Base-by-base conservation (phyloP, 2,113 vertebrate genomes). In the Triplophysa dalaica region DNA sequence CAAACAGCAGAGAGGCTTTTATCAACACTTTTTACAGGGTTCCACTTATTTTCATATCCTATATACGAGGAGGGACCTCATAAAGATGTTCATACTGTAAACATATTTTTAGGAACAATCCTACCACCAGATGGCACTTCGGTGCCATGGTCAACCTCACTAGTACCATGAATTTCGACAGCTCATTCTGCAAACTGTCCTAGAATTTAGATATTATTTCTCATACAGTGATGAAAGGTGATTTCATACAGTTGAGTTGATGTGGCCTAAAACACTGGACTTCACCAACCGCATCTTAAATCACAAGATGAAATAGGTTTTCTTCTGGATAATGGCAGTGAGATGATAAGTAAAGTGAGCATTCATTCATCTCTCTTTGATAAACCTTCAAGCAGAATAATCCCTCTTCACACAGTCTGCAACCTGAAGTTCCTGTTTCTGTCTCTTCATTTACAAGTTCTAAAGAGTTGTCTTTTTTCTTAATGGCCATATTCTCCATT, bases 401-500 rank as follows among this genome's bases (percentile, higher is more conserved):
- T 56, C 3, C 8, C 19, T 58, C 8, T 58, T 58, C 19, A 58
- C n/a, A 12, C 16, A 33, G 26, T 61, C 41, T 14, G 19, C 8
- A 73, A 8, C 50, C 3, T 52, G n/a, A 45, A 45, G 43, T 58
- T 1, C n/a, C 54, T 58, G 54, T 45, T 56, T 73, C 70, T 22
- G 21, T 73, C 29, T 14, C 29, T 22, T 75, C 58, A 61, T 60
- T 73, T 56, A 13, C 19, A 41, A 26, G 17, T 70, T 12, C 38
- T 41, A 8, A 45, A 4, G 19, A 69, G n/a, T 58, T 38, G 69
- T 72, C 50, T 24, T 8, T 17, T 60, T 17, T 60, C 1, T 26
- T 12, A 76, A 76, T 76, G 73, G 61, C 43, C 73, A 76, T 29
- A 64, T 64, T 76, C 24, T 41, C 70, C 38, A 26, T 8, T 45